Evolutionary conservation across 2,113 vertebrate species (phyloP).

Genomic region (Andinoacara biseriatus): DNA sequence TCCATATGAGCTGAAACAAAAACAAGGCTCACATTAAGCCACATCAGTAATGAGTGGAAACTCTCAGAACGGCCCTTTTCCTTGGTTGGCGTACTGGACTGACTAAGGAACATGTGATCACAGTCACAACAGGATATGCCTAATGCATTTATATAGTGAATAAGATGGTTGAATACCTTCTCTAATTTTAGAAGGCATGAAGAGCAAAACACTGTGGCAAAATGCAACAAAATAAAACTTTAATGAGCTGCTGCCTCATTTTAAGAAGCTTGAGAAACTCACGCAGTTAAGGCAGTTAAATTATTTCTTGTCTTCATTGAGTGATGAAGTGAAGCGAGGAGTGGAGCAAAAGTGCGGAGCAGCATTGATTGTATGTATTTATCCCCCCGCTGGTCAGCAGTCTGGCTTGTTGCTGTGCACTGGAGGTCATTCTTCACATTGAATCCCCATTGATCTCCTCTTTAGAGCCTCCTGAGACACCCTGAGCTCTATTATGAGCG

Average conservation of each 20-base stretch:
- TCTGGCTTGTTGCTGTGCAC: constrained; percentile 68
- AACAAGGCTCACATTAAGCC: constrained; percentile 42
- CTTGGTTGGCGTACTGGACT: constrained; percentile 49
- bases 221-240: constrained; percentile 31
- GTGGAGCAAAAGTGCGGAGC: constrained; percentile 41
- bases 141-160: not conserved
- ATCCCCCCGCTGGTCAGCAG: constrained; percentile 77
- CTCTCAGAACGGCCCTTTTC: constrained; percentile 46
- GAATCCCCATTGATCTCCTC: constrained; percentile 76
- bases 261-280: constrained; percentile 63
- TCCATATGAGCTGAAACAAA: constrained; percentile 58
- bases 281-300: constrained; percentile 69
- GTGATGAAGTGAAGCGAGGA: constrained; percentile 41
- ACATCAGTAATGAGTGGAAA: constrained; percentile 59
- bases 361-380: constrained; percentile 76
- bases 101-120: not conserved
- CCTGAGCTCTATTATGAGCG: constrained; percentile 62
- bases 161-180: not conserved
- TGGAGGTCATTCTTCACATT: constrained; percentile 69
- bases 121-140: not conserved
- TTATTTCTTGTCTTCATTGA: constrained; percentile 68
- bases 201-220: not conserved
- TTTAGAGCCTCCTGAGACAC: constrained; percentile 56
- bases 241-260: constrained; percentile 34
- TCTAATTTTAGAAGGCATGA: not conserved